Base-by-base conservation (phyloP, 2,797 vertebrate genomes). In the Cossypha polioptera region DNA sequence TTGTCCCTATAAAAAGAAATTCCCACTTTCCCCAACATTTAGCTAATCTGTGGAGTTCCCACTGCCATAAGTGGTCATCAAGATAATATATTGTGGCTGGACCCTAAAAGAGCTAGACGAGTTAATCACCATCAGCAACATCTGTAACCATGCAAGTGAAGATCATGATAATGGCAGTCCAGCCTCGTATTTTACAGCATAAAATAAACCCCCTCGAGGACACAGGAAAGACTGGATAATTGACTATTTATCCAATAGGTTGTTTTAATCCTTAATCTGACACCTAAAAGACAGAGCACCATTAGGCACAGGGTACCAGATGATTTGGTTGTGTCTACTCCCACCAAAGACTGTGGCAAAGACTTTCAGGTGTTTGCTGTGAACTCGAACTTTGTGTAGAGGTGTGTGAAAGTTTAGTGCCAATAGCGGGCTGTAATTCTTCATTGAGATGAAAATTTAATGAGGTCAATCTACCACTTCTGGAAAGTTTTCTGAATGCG, bases 1-100 rank as follows among this genome's bases (percentile, higher is more conserved):
- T 90, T 92, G 57, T 86, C 65, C 54, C 47, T 77, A 11, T 82
- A 72, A 94, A 95, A 82, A 57, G 72, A 92, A 90, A 88, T 85
- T 53, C 45, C 62, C n/a, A 42, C 48, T 91, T 91, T 83, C 38
- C 51, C 38, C 75, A 92, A 61, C 16, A 80, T 96, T 86, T 92
- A 75, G 35, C 57, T 92, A 55, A 86, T 95, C 78, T 80, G 10
- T 80, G 65, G 59, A 94, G 63, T 80, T 94, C 29, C 29, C 90
- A 74, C 38, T 95, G 54, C 73, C 24, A 3, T 38, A 85, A 94
- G 54, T 51, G 43, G 47, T 88, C 45, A 90, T 91, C 55, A 86
- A 88, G 79, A 86, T 91, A 92, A 91, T 88, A 68, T 83, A 88
- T 45, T 92, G 61, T 63, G 43, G 19, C 55, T 92, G 57, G 65